Percentiles rank a stretch among this genome's conserved stretches.
These are phyloP conservation scores for Eupeodes luniger DNA, from an alignment of 2,888 invertebrate species.

Conservation along the genomic window DNA sequence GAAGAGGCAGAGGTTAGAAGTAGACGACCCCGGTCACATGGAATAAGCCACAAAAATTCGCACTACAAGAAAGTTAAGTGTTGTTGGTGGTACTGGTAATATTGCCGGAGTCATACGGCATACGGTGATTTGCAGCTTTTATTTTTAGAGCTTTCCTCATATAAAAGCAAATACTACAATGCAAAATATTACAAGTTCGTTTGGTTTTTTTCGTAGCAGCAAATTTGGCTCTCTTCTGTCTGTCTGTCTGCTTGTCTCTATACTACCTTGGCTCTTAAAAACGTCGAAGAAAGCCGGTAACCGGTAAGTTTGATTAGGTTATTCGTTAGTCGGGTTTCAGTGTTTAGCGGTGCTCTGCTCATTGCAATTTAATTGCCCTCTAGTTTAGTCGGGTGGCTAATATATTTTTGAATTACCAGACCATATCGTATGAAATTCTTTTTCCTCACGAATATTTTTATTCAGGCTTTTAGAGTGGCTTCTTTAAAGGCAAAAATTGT, in stretches of 20 bases:
- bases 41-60: constrained; percentile 48
- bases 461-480: constrained; percentile 30
- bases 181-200: constrained; percentile 10
- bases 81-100: neutral
- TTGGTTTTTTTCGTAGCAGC: constrained; percentile 13
- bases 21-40: constrained; percentile 76
- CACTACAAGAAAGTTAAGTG: constrained; percentile 38
- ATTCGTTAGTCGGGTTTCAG: neutral
- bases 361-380: constrained; percentile 53
- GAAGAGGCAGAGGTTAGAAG: constrained; percentile 54
- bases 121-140: constrained; percentile 29
- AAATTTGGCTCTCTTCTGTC: constrained; percentile 20
- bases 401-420: constrained; percentile 65
- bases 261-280: neutral
- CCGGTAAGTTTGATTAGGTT: constrained; percentile 14
- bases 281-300: constrained; percentile 35
- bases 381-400: constrained; percentile 40
- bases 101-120: constrained; percentile 18
- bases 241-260: neutral
- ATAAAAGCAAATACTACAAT: constrained; percentile 3
- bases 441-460: constrained; percentile 37
- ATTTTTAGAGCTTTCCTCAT: constrained; percentile 42
- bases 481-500: constrained; percentile 23
- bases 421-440: constrained; percentile 65
- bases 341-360: constrained; percentile 14